These are phyloP conservation scores for Crotalus tigris DNA, from an alignment of 2,113 vertebrate genomes.

Conservation along the genomic window DNA sequence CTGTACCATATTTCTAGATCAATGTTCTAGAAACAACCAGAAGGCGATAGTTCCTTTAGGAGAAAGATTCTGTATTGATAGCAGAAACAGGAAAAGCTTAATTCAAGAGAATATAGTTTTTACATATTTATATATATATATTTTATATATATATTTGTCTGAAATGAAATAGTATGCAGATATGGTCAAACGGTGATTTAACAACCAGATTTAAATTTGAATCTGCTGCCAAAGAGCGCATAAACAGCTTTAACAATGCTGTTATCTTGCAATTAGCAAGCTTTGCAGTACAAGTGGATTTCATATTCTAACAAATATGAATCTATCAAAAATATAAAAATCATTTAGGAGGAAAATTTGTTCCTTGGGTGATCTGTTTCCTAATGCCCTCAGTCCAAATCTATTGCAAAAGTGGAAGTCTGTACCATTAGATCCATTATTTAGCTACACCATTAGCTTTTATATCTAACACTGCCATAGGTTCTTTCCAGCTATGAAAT, in stretches of 20 bases:
- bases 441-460: background rate
- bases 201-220: background rate
- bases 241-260: background rate
- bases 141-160: too few relatives aligned
- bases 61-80: background rate
- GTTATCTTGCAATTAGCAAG: background rate
- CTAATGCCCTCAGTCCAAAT: background rate
- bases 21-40: background rate
- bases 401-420: background rate
- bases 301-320: background rate
- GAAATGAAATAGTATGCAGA: conserved; percentile 34
- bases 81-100: background rate
- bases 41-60: background rate
- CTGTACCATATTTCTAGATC: background rate
- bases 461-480: background rate
- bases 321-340: background rate
- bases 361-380: background rate
- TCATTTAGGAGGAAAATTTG: background rate
- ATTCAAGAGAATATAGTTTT: background rate
- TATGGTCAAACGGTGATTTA: background rate
- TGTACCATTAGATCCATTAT: background rate
- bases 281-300: background rate
- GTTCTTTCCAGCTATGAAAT: background rate
- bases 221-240: background rate
- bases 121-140: too few relatives aligned